phyloP scores from a whole-genome alignment of 2,797 vertebrate species.

The Eospalax fontanierii region DNA sequence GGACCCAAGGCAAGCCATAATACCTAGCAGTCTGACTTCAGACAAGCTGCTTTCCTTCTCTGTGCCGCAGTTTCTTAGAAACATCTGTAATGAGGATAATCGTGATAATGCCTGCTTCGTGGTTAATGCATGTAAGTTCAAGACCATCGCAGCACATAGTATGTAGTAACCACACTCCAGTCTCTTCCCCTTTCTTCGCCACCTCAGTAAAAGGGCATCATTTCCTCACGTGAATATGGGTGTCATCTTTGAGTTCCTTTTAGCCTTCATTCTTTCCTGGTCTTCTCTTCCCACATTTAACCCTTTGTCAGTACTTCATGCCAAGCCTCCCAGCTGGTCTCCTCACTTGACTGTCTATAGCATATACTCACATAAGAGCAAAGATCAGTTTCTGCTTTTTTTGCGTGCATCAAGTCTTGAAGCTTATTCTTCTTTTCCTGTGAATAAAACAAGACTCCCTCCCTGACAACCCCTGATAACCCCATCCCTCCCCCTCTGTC shows the following conservation, averaged over 20 bases:
- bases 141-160: not conserved
- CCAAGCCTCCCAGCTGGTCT: not conserved
- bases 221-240: not conserved
- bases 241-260: not conserved
- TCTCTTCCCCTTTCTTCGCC: not conserved
- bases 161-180: not conserved
- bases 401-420: not conserved
- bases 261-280: not conserved
- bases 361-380: not conserved
- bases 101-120: not conserved
- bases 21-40: not conserved
- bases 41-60: slow-evolving; percentile 19
- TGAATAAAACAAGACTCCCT: not conserved
- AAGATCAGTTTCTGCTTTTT: slow-evolving; percentile 18
- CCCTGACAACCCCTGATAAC: too few relatives aligned
- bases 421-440: not conserved
- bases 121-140: not conserved
- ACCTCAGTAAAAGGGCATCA: not conserved
- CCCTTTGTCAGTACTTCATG: not conserved
- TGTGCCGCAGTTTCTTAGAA: slow-evolving; percentile 43
- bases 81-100: not conserved
- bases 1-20: slow-evolving; percentile 19
- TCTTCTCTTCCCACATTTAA: not conserved
- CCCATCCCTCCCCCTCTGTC: not conserved
- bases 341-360: not conserved